Percentiles rank a stretch among this genome's conserved stretches.
phyloP scores from a whole-genome alignment of 2,888 invertebrate genomes.

The Chymomyza caudatula region DNA sequence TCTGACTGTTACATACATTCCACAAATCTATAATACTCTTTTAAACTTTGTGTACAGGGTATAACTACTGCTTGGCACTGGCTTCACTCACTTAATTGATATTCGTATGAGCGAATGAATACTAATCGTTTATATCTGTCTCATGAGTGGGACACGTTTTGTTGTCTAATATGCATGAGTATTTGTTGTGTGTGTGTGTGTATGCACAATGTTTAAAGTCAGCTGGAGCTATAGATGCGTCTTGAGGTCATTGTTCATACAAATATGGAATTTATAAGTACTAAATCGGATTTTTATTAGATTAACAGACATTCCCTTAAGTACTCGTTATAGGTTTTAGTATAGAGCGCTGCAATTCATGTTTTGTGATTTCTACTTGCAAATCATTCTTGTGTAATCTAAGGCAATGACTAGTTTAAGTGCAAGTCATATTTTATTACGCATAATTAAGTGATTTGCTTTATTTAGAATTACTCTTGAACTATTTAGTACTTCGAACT shows the following conservation, averaged over 20 bases:
- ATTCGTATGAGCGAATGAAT: constrained; percentile 12
- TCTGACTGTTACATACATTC: no score
- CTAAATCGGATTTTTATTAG: no score
- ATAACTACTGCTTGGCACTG: constrained; percentile 3
- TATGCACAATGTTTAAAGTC: no score
- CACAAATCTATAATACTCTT: no score
- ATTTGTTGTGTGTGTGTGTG: no score
- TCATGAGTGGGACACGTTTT: constrained; percentile 6
- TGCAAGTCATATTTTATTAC: not conserved
- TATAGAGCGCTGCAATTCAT: constrained; percentile 12
- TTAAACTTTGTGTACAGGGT: no score
- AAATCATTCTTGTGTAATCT: constrained; percentile 32
- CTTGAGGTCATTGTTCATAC: no score
- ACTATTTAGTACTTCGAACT: no score
- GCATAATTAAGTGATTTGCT: not conserved
- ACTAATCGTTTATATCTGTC: constrained; percentile 18
- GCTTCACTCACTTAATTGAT: not conserved
- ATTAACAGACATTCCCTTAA: no score
- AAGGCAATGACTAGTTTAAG: constrained; percentile 10
- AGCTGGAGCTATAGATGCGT: no score
- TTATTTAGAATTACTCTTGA: not conserved
- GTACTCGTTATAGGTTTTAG: no score
- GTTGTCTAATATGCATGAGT: constrained; percentile 4
- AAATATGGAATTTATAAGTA: no score
- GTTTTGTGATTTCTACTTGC: constrained; percentile 18